Evolutionary conservation across 2,113 vertebrate genomes (phyloP).

Genomic region (Cynopterus brachyotis): DNA sequence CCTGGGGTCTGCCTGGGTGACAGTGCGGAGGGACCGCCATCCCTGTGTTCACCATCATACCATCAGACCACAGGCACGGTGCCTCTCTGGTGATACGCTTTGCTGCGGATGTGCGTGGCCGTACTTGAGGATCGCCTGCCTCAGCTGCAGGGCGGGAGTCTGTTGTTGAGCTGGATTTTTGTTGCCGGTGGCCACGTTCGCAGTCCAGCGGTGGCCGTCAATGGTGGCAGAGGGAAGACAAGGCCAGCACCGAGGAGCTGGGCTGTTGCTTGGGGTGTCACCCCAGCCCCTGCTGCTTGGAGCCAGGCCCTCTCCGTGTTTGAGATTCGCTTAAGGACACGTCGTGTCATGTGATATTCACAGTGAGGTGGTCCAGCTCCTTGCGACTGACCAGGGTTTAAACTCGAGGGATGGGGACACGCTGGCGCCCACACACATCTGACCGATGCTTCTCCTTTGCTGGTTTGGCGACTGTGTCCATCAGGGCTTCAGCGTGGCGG

Average conservation of each 20-base stretch:
- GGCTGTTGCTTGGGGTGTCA: not conserved
- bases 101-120: no score
- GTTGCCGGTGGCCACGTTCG: not conserved
- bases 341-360: not conserved
- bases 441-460: not conserved
- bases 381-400: not conserved
- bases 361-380: not conserved
- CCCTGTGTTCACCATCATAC: no score
- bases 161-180: not conserved
- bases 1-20: no score
- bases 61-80: no score
- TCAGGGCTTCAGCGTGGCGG: not conserved
- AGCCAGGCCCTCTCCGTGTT: not conserved
- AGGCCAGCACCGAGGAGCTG: not conserved
- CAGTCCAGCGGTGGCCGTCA: not conserved
- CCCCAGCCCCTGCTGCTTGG: not conserved
- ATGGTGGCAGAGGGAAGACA: not conserved
- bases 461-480: not conserved
- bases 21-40: no score
- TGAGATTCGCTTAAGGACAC: not conserved
- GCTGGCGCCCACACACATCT: not conserved
- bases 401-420: not conserved
- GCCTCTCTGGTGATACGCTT: no score
- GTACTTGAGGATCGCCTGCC: not conserved
- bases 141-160: not conserved